These are phyloP conservation scores for Chaetodon auriga DNA, from an alignment of 2,113 vertebrate genomes.

Conservation along the genomic window DNA sequence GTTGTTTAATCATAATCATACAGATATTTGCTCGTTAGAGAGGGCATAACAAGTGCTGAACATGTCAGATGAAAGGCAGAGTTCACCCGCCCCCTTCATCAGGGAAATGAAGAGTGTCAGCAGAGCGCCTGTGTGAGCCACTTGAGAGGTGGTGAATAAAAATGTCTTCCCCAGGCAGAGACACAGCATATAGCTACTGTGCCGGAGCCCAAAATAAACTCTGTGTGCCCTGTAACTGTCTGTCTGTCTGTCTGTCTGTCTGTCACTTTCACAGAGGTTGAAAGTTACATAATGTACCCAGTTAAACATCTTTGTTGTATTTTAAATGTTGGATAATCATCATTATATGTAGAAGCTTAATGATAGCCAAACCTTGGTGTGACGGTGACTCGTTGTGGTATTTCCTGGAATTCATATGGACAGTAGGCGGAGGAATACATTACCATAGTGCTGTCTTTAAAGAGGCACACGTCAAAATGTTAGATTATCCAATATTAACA, in stretches of 20 bases:
- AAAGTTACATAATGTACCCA: background rate
- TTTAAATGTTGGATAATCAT: background rate
- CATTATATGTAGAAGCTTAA: background rate
- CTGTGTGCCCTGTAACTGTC: conserved; percentile 16
- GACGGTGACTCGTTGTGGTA: background rate
- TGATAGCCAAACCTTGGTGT: background rate
- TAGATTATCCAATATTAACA: background rate
- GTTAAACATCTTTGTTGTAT: background rate
- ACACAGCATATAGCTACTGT: conserved; percentile 45
- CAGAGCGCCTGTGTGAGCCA: conserved; percentile 43
- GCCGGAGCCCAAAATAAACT: conserved; percentile 71
- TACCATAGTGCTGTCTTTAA: background rate
- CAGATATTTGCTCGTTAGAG: conserved; percentile 38
- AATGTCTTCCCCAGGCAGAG: conserved; percentile 63
- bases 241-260: conserved; percentile 11
- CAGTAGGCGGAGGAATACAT: background rate
- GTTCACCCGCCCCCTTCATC: conserved; percentile 52
- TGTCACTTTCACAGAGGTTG: background rate
- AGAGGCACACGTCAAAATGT: background rate
- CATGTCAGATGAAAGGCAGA: conserved; percentile 50
- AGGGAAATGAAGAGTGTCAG: conserved; percentile 65
- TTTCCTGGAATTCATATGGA: background rate
- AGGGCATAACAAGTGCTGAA: conserved; percentile 44
- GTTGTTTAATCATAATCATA: conserved; percentile 40
- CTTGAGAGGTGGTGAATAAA: conserved; percentile 70